These are phyloP conservation scores for Lineus longissimus DNA, from an alignment of 1,140 invertebrate species.

Conservation along the genomic window DNA sequence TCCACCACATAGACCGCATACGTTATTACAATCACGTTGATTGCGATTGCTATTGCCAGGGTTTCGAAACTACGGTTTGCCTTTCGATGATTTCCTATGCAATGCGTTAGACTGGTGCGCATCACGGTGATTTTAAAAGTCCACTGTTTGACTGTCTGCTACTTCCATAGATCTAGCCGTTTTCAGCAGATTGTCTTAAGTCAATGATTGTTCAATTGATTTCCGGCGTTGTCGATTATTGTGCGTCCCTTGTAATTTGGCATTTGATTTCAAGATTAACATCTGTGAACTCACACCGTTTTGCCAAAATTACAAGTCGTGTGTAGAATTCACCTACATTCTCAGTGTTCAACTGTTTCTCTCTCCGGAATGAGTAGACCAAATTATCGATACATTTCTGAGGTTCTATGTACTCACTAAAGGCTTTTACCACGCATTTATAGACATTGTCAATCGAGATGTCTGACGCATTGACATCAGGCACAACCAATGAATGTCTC, in stretches of 20 bases:
- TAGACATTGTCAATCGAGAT: background rate
- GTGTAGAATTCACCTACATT: background rate
- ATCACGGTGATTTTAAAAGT: background rate
- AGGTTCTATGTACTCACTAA: background rate
- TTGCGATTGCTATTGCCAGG: background rate
- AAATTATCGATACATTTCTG: background rate
- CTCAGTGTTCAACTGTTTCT: background rate
- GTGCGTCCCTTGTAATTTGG: background rate
- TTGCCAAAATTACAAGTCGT: background rate
- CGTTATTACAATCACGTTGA: background rate
- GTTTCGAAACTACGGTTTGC: too few relatives aligned
- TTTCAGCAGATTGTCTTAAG: background rate
- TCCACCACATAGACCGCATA: background rate
- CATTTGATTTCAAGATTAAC: background rate
- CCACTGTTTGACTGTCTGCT: slow-evolving; percentile 10
- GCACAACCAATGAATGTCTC: background rate
- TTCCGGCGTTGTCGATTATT: background rate
- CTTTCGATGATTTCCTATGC: background rate
- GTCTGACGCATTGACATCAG: background rate
- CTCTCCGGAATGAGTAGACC: background rate
- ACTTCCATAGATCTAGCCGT: background rate
- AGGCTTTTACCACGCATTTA: background rate
- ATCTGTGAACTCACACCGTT: background rate
- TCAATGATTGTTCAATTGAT: background rate
- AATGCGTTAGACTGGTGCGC: background rate